Base-by-base conservation (phyloP, 2,113 vertebrate genomes). In the Hemibagrus wyckioides region DNA sequence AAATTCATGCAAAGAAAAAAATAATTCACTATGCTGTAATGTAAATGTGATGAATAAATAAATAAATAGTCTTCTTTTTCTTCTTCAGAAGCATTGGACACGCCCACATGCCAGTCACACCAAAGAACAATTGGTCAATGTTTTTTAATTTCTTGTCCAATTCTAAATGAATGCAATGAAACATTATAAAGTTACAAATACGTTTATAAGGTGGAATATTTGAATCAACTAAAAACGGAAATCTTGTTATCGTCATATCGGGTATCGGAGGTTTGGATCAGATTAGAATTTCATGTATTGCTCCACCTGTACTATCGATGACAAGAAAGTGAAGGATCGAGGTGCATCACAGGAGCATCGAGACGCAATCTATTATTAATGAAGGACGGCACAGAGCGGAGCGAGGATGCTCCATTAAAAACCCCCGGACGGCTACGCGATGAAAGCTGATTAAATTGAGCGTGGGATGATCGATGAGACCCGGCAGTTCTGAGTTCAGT, bases 401-500 rank as follows among this genome's bases (percentile, higher is more conserved):
- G 33, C 13, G 28, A 82, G 17, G 44, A 75, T 50, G 65, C 56
- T 15, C 56, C 65, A 30, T 83, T 73, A 11, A 61, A 67, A 48
- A 83, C 19, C 50, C 65, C 61, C 7, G 6, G 23, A 84, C n/a
- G 59, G 36, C 71, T 15, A 8, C 8, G 21, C 21, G 80, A 84
- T 67, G 87, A 77, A 75, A 88, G 80, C 69, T 82, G 84, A 90
- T 90, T 87, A 83, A 84, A 84, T 83, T 63, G 41, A 85, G 61
- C 30, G 5, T 30, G 25, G 44, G 36, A 82, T 84, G 54, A 67
- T 30, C 15, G 89, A 90, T 85, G 69, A 83, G 57, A 79, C 57
- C 48, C 23, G 80, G 21, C 75, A 76, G 69, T 81, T 88, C 69
- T 56, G 44, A 17, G 4, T n/a, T 39, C 30, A 39, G 75, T 75